phyloP scores from a whole-genome alignment of 2,888 invertebrate species.

The Erebia ligea region DNA sequence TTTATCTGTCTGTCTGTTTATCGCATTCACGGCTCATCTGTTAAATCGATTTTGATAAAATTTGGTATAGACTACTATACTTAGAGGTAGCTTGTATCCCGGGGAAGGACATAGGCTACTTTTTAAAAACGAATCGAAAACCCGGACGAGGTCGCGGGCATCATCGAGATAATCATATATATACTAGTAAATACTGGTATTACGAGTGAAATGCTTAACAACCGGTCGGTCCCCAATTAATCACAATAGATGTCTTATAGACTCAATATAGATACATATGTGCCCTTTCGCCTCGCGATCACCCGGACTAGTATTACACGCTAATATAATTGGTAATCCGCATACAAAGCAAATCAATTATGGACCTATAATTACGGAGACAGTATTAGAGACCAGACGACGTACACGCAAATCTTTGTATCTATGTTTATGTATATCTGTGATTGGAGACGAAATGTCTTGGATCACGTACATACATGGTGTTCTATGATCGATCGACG shows the following conservation, averaged over 20 bases:
- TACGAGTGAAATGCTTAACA: not conserved
- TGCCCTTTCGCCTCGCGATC: constrained; percentile 16
- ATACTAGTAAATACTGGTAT: not conserved
- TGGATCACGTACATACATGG: not conserved
- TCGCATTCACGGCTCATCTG: too few species aligned
- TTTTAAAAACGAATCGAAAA: not conserved
- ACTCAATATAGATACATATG: constrained; percentile 8
- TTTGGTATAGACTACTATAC: too few species aligned
- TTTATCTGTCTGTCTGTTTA: too few species aligned
- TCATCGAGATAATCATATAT: not conserved
- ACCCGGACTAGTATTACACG: constrained; percentile 61
- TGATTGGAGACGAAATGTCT: too few species aligned
- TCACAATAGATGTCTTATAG: constrained; percentile 23
- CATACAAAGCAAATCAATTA: constrained; percentile 81
- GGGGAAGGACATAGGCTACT: too few species aligned
- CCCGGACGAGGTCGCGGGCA: not conserved
- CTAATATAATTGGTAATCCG: constrained; percentile 78
- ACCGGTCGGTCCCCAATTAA: constrained; percentile 22
- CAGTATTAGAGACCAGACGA: constrained; percentile 48
- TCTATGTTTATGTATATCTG: not conserved
- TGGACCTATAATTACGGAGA: constrained; percentile 66
- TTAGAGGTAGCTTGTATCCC: too few species aligned
- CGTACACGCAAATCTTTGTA: constrained; percentile 19
- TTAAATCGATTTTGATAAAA: too few species aligned
- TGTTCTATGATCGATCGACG: not conserved